These are phyloP conservation scores for Suncus etruscus DNA, from an alignment of 2,113 vertebrate species.

Conservation along the genomic window DNA sequence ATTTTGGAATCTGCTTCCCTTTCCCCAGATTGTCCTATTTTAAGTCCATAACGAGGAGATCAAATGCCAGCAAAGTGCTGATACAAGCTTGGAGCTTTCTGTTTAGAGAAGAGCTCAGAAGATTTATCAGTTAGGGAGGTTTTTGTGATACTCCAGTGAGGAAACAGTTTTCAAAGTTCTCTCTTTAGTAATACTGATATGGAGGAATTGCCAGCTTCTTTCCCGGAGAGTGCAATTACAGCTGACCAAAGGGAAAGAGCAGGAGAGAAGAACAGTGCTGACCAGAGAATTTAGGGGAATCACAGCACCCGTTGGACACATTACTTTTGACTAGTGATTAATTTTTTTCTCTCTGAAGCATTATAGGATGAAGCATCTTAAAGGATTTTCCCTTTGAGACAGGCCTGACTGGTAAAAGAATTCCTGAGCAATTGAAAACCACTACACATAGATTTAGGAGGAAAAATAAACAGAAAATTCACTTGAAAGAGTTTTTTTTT, in stretches of 20 bases:
- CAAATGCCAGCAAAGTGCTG: conserved; percentile 20
- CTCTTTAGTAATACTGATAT: neutral
- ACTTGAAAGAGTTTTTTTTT: neutral
- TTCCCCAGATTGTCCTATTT: conserved; percentile 67
- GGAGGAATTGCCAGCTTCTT: neutral
- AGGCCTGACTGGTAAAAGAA: neutral
- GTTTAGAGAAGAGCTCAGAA: neutral
- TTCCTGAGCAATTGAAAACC: neutral
- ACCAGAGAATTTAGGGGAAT: neutral
- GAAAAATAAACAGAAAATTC: neutral
- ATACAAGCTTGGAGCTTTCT: neutral
- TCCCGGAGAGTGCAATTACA: neutral
- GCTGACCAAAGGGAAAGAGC: conserved; percentile 1
- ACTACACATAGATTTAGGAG: neutral
- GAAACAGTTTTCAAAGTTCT: neutral
- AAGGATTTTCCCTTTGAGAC: neutral
- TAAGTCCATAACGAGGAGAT: conserved; percentile 57
- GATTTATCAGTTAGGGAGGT: conserved; percentile 2
- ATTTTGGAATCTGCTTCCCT: conserved; percentile 56
- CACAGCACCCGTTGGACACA: conserved; percentile 24
- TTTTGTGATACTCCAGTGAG: conserved; percentile 39
- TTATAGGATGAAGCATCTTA: neutral
- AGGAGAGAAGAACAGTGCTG: conserved; percentile 12
- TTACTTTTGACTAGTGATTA: neutral
- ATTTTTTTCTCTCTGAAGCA: neutral